Evolutionary conservation across 1,140 invertebrate genomes (phyloP), one percentile per base, ranked within the genome.

Genomic region (Tenebrio molitor): DNA sequence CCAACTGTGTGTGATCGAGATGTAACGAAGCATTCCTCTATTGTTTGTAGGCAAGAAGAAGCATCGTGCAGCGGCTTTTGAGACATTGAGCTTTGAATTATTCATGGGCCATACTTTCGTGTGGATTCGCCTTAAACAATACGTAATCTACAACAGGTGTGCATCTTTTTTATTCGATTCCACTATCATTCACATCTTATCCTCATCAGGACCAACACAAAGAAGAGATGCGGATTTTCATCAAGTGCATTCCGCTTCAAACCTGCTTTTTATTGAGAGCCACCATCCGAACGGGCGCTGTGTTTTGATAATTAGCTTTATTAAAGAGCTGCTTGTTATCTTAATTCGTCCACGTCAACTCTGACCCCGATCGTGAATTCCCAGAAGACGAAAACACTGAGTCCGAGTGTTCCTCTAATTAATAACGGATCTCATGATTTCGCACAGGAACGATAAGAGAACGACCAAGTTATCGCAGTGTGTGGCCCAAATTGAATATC

Each of bases 291-390:
- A 53, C 50, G 15, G 15, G 44, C 16, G 44, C 50, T 29, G 50
- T 29, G 23, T 29, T 58, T 58, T 58, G 15, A 29, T 58, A 58
- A 58, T 58, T 58, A 58, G 50, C 23, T 58, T 58, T 58, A 58
- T 58, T 58, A 58, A 58, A 58, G 50, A 58, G 50, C 50, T 58
- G 50, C 50, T 58, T 58, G 50, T 58, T 58, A 58, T 58, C 50
- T 58, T 58, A 58, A 58, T 58, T 58, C 17, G 19, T 58, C 12
- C 50, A 33, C 29, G 50, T 58, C 50, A 58, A 58, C 50, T 58
- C 12, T 58, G 50, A 58, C 50, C 50, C 23, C 50, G 50, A 58
- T 58, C 50, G 21, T 29, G n/a, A 29, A 29, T 58, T 58, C 50
- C 50, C 50, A 58, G 50, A 58, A 58, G 21, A 14, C 50, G 10